phyloP scores from a whole-genome alignment of 2,888 invertebrate genomes.

The Parnassius glacialis region DNA sequence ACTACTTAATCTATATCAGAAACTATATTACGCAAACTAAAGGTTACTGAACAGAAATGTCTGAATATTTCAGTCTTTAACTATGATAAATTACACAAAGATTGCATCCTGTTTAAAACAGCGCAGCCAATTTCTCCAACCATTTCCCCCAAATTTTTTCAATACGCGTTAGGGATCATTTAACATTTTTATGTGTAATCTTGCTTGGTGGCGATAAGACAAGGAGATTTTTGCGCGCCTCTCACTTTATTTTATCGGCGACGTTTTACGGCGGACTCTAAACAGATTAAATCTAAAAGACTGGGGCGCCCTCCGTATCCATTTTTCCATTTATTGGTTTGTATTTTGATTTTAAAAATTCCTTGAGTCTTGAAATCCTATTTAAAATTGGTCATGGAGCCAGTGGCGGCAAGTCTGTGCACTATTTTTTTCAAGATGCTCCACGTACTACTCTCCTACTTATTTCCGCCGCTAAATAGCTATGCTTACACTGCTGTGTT shows the following conservation, averaged over 20 bases:
- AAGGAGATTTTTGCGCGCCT: constrained; percentile 69
- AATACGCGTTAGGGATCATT: constrained; percentile 78
- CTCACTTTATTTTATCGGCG: constrained; percentile 75
- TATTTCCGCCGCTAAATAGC: no score
- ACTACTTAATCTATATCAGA: no score
- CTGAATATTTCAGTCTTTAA: no score
- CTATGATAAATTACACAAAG: constrained; percentile 13
- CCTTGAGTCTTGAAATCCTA: constrained; percentile 6
- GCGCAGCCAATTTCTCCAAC: constrained; percentile 57
- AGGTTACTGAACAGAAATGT: no score
- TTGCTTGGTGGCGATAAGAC: constrained; percentile 73
- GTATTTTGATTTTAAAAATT: constrained; percentile 56
- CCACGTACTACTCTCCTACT: no score
- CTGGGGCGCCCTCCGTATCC: constrained; percentile 53
- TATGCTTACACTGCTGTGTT: no score
- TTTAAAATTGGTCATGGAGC: not conserved
- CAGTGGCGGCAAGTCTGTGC: not conserved
- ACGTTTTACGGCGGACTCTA: constrained; percentile 70
- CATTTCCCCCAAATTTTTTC: constrained; percentile 74
- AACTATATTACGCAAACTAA: no score
- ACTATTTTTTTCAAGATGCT: not conserved
- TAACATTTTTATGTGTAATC: constrained; percentile 81
- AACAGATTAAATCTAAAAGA: constrained; percentile 76
- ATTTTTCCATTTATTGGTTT: constrained; percentile 52
- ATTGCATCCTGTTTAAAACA: constrained; percentile 34